These are phyloP conservation scores for Stratiomys singularior DNA, from an alignment of 2,888 invertebrate species.

Conservation along the genomic window DNA sequence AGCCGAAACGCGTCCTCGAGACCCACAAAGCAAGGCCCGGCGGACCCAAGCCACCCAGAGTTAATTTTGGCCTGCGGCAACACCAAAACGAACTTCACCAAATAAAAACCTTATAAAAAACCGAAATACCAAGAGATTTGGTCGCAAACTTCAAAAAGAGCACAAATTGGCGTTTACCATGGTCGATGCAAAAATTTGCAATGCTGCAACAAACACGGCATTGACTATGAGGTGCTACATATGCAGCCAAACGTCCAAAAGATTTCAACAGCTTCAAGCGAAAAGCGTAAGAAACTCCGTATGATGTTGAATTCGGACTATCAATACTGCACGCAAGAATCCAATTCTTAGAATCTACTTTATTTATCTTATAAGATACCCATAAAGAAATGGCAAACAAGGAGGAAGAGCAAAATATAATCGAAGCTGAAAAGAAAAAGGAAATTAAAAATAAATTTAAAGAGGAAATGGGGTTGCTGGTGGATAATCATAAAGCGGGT, in stretches of 20 bases:
- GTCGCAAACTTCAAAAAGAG: conserved; percentile 59
- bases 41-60: too few relatives aligned
- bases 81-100: too few relatives aligned
- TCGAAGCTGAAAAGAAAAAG: not conserved
- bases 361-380: conserved; percentile 16
- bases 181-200: too few relatives aligned
- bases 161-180: too few relatives aligned
- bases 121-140: conserved; percentile 49
- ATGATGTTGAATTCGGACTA: not conserved
- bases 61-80: too few relatives aligned
- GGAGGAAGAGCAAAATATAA: not conserved
- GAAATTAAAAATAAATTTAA: conserved; percentile 9
- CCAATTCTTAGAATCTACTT: too few relatives aligned
- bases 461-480: conserved; percentile 19
- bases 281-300: not conserved
- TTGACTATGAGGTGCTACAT: conserved; percentile 59
- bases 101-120: conserved; percentile 15
- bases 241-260: conserved; percentile 57
- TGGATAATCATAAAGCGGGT: conserved; percentile 28
- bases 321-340: conserved; percentile 9
- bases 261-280: too few relatives aligned
- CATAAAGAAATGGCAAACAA: not conserved
- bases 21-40: too few relatives aligned
- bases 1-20: too few relatives aligned
- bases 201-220: conserved; percentile 57